phyloP scores from a whole-genome alignment of 2,888 invertebrate genomes.

The Machimus atricapillus region DNA sequence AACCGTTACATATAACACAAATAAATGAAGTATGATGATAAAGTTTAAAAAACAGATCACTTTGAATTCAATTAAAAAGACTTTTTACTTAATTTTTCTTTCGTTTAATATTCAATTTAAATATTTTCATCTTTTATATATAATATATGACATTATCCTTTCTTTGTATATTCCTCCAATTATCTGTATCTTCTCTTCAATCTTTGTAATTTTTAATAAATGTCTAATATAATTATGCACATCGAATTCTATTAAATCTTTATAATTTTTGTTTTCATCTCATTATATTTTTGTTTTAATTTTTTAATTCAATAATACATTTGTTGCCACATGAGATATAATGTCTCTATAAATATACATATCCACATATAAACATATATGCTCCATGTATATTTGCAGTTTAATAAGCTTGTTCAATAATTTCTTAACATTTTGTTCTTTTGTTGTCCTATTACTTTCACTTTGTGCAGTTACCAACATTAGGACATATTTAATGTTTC shows the following conservation, averaged over 20 bases:
- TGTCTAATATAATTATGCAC: conserved; percentile 44
- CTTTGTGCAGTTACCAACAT: conserved; percentile 10
- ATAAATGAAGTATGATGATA: no score
- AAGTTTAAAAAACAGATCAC: no score
- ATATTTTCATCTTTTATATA: conserved; percentile 30
- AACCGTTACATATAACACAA: no score
- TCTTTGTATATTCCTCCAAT: conserved; percentile 37
- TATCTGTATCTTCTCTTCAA: conserved; percentile 6
- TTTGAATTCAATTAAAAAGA: not conserved
- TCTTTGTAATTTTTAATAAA: conserved; percentile 43
- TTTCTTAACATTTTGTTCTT: conserved; percentile 14
- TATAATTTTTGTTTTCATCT: conserved; percentile 31
- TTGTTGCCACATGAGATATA: conserved; percentile 7
- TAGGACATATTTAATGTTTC: not conserved
- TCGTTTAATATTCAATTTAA: conserved; percentile 38
- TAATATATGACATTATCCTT: conserved; percentile 35
- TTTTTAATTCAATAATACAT: conserved; percentile 40
- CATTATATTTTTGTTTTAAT: conserved; percentile 40
- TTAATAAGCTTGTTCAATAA: not conserved
- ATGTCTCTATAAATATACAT: not conserved
- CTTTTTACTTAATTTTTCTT: not conserved
- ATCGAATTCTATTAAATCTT: conserved; percentile 33
- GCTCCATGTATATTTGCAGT: not conserved
- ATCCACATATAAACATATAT: not conserved
- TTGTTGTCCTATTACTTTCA: not conserved